Evolutionary conservation across 2,888 invertebrate genomes (phyloP).

Genomic region (Hirtodrosophila duncani): DNA sequence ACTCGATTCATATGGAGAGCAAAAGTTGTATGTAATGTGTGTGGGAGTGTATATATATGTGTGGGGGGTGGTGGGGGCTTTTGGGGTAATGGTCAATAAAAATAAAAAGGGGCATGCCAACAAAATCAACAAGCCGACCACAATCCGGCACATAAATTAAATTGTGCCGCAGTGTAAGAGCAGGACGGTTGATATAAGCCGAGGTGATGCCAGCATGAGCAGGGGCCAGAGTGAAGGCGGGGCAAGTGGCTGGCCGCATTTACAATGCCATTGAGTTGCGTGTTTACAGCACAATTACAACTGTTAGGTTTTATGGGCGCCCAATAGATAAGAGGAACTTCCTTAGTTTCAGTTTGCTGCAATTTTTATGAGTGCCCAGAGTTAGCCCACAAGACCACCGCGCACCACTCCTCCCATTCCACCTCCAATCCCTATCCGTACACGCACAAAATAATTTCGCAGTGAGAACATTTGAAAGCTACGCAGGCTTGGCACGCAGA

Average conservation of each 20-base stretch:
- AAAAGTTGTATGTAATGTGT: constrained; percentile 13
- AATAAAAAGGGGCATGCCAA: constrained; percentile 45
- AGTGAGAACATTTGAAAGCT: constrained; percentile 52
- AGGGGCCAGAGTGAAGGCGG: constrained; percentile 1
- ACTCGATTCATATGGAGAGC: constrained; percentile 26
- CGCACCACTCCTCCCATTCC: constrained; percentile 14
- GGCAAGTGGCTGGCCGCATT: constrained; percentile 41
- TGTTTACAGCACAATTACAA: constrained; percentile 72
- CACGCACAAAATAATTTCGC: constrained; percentile 45
- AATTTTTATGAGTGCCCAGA: constrained; percentile 63
- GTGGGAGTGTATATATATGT: neutral
- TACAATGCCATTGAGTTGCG: constrained; percentile 70
- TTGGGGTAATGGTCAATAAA: constrained; percentile 70
- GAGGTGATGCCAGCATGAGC: constrained; percentile 15
- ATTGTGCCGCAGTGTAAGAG: constrained; percentile 56
- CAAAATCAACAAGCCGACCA: constrained; percentile 65
- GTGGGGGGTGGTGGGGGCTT: constrained; percentile 22
- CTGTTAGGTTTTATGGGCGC: constrained; percentile 71
- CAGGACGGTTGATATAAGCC: neutral
- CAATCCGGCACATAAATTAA: constrained; percentile 64
- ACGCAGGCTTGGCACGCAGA: constrained; percentile 32
- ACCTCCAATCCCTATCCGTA: constrained; percentile 2
- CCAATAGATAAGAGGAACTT: constrained; percentile 44
- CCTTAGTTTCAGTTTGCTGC: constrained; percentile 68
- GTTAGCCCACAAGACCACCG: constrained; percentile 11